These are phyloP conservation scores for Sphaeridia pumilis DNA, from an alignment of 2,888 invertebrate species.

Conservation along the genomic window DNA sequence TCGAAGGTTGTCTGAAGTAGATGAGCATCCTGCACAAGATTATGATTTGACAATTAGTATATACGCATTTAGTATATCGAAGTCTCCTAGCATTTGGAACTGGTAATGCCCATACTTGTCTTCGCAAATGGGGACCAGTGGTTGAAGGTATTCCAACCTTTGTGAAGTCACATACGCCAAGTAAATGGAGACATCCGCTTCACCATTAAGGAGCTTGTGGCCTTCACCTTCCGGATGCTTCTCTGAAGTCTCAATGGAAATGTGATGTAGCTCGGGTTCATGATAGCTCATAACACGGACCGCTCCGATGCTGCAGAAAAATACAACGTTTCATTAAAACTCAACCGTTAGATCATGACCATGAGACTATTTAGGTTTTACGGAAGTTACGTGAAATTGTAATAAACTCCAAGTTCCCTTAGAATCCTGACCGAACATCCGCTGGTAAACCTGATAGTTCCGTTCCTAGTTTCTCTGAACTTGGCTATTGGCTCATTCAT, in stretches of 20 bases:
- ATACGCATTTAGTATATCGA: neutral
- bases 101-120: neutral
- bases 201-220: neutral
- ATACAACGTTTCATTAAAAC: neutral
- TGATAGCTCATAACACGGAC: neutral
- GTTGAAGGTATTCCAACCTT: neutral
- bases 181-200: constrained; percentile 4
- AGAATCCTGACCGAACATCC: constrained; percentile 4
- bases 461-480: neutral
- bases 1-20: constrained; percentile 10
- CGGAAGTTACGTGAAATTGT: neutral
- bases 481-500: neutral
- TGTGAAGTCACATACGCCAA: neutral
- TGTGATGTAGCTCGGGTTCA: neutral
- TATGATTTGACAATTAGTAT: neutral
- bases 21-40: neutral
- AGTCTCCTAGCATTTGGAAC: neutral
- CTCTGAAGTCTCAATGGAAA: too few relatives aligned
- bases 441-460: neutral
- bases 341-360: neutral
- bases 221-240: constrained; percentile 1
- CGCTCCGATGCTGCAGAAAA: constrained; percentile 1
- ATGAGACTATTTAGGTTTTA: neutral
- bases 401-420: neutral
- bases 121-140: neutral